Percentiles rank a stretch among this genome's conserved stretches.
Conservation (phyloP, 2,113 vertebrate species). For the Garra rufa region DNA sequence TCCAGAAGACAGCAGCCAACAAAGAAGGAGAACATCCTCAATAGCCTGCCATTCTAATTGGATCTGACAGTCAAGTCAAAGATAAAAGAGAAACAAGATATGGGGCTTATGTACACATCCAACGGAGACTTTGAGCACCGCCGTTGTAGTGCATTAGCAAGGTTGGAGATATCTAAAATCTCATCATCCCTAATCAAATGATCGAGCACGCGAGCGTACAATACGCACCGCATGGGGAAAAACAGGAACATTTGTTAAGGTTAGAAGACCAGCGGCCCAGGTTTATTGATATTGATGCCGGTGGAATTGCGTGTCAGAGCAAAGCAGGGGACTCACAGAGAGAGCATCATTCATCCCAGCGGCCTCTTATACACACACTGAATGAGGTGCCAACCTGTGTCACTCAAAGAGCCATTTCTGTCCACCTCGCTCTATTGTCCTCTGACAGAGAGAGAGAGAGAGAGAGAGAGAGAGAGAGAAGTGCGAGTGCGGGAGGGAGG, state of each 20-base stretch:
- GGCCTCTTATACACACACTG: conserved; percentile 52
- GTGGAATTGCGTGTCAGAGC: conserved; percentile 55
- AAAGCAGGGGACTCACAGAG: conserved; percentile 34
- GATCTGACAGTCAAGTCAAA: conserved; percentile 52
- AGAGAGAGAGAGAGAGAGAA: conserved; percentile 43
- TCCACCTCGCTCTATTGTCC: conserved; percentile 61
- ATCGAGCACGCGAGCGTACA: conserved; percentile 46
- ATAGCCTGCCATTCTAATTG: conserved; percentile 50
- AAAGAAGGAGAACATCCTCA: conserved; percentile 46
- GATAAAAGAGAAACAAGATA: conserved; percentile 58
- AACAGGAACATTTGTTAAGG: conserved; percentile 58
- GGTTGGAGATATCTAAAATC: conserved; percentile 49
- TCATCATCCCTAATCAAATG: conserved; percentile 59
- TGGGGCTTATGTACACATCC: conserved; percentile 50
- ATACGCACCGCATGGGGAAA: conserved; percentile 35
- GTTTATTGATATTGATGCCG: conserved; percentile 61
- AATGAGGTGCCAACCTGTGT: conserved; percentile 62
- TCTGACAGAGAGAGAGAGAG: conserved; percentile 48
- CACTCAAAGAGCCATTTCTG: conserved; percentile 63
- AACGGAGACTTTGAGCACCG: conserved; percentile 32
- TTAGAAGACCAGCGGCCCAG: conserved; percentile 45
- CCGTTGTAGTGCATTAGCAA: conserved; percentile 45
- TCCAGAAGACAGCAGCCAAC: conserved; percentile 44
- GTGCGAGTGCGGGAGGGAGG: background rate
- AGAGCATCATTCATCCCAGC: conserved; percentile 60